These are phyloP conservation scores for Glomeris maerens DNA, from an alignment of 1,140 invertebrate genomes.

Conservation along the genomic window DNA sequence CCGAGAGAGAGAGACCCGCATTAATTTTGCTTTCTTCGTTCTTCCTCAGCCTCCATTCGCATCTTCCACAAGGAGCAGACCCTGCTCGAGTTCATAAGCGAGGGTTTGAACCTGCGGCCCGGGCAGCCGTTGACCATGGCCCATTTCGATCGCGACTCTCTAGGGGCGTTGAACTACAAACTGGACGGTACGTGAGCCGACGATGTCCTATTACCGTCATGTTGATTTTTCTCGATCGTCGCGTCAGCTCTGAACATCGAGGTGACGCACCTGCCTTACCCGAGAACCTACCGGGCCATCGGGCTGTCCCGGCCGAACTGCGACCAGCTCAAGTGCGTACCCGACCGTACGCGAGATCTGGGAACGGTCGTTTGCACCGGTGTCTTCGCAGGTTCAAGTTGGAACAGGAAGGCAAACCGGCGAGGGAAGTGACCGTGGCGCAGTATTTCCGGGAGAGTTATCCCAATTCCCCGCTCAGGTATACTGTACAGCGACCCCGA, in stretches of 20 bases:
- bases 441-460: neutral
- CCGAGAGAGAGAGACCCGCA: neutral
- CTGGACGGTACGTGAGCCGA: too few relatives aligned
- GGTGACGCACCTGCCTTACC: neutral
- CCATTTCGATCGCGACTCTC: too few relatives aligned
- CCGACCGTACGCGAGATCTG: too few relatives aligned
- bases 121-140: neutral
- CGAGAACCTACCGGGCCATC: neutral
- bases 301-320: neutral
- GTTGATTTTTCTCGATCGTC: neutral
- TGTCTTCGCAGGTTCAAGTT: neutral
- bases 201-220: too few relatives aligned
- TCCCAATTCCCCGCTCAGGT: too few relatives aligned
- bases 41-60: neutral
- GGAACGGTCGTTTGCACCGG: neutral
- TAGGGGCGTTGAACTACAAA: too few relatives aligned
- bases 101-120: neutral
- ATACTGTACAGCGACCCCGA: too few relatives aligned
- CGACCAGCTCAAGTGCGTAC: neutral
- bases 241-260: neutral
- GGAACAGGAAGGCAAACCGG: neutral
- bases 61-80: neutral
- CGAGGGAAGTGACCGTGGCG: neutral
- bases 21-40: neutral
- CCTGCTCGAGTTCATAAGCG: neutral